A percentile compares a stretch with the other conserved stretches of the same genome.
Conservation (phyloP, 2,113 vertebrate genomes). For the Microtus richardsoni region DNA sequence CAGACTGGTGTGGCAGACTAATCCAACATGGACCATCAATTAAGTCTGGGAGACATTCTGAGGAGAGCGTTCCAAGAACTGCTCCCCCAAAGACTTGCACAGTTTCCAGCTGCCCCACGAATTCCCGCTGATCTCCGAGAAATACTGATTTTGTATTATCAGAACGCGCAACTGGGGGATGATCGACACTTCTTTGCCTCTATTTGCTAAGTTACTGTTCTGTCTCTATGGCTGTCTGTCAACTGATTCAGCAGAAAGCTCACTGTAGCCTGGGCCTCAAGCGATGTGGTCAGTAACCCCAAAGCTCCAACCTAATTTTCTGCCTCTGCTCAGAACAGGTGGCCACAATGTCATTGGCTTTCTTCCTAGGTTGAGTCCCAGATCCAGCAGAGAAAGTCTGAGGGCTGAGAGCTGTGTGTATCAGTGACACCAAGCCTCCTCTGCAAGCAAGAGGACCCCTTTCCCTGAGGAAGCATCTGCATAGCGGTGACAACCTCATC, state of each 20-base stretch:
- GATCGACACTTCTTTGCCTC: background rate
- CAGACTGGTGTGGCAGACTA: background rate
- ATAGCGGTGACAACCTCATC: background rate
- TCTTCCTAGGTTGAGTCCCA: background rate
- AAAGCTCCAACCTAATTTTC: constrained; percentile 63
- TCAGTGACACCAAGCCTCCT: background rate
- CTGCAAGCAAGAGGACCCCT: background rate
- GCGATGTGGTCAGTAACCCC: constrained; percentile 10
- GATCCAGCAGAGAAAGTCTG: background rate
- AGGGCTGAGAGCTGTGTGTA: background rate
- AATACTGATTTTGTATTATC: background rate
- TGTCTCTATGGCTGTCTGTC: background rate
- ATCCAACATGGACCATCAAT: background rate
- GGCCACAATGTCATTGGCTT: background rate
- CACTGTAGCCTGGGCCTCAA: background rate
- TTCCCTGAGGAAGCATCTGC: background rate
- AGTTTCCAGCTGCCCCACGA: background rate
- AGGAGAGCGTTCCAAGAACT: background rate
- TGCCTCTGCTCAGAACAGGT: constrained; percentile 35
- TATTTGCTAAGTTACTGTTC: background rate
- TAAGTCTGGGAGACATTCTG: background rate
- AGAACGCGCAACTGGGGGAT: background rate
- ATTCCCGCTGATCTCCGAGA: background rate
- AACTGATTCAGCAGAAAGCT: constrained; percentile 38
- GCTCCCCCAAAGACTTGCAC: background rate